phyloP scores from a whole-genome alignment of 2,888 invertebrate genomes.

The Falcaria lacertinaria region DNA sequence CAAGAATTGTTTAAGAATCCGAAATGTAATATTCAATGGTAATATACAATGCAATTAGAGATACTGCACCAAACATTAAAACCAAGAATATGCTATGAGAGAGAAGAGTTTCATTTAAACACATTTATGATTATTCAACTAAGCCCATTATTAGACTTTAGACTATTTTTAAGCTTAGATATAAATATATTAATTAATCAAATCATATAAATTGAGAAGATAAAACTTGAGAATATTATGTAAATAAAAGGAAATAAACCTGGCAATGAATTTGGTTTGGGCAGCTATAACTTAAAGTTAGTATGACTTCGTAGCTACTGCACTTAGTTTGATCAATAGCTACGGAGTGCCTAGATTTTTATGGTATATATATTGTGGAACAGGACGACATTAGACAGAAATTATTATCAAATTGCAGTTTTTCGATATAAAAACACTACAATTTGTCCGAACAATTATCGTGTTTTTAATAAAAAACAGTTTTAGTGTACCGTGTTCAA shows the following conservation, averaged over 20 bases:
- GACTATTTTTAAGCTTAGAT: constrained; percentile 56
- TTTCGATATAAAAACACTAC: no score
- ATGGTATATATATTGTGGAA: not conserved
- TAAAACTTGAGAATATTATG: constrained; percentile 29
- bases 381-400: not conserved
- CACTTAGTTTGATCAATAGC: constrained; percentile 33
- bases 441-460: not conserved
- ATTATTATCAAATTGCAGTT: not conserved
- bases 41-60: constrained; percentile 77
- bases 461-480: no score
- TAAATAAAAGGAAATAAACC: constrained; percentile 32
- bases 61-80: constrained; percentile 78
- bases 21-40: constrained; percentile 64
- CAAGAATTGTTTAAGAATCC: constrained; percentile 46
- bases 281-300: constrained; percentile 43
- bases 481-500: no score
- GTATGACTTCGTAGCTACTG: constrained; percentile 44
- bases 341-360: constrained; percentile 31
- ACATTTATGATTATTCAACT: constrained; percentile 59
- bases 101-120: constrained; percentile 54
- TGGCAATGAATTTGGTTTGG: constrained; percentile 41
- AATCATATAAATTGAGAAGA: constrained; percentile 41
- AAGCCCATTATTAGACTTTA: constrained; percentile 74
- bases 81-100: constrained; percentile 70
- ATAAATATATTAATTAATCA: constrained; percentile 30